Evolutionary conservation across 1,140 invertebrate species (phyloP).

Genomic region (Solen grandis): DNA sequence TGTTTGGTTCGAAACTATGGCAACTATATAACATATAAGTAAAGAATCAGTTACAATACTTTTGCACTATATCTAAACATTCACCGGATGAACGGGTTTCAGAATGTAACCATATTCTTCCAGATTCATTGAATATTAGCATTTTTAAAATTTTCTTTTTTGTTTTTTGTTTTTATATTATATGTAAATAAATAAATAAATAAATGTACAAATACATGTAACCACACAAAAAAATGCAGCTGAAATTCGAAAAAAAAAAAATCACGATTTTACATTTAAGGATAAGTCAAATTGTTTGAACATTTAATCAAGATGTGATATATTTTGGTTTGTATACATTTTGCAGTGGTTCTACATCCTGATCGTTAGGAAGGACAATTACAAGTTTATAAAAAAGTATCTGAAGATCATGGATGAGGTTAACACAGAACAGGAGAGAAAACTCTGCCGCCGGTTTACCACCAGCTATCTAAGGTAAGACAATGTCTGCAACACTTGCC

Average conservation of each 20-base stretch:
- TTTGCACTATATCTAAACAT: background rate
- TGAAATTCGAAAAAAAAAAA: too few relatives aligned
- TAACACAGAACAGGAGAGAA: slow-evolving; percentile 71
- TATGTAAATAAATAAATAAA: too few relatives aligned
- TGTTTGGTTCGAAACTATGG: too few relatives aligned
- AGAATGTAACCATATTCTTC: background rate
- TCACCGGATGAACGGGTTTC: background rate
- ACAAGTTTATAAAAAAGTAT: slow-evolving; percentile 72
- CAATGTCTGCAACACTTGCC: too few relatives aligned
- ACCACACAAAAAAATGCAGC: too few relatives aligned
- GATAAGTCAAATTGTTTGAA: too few relatives aligned
- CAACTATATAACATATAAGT: background rate
- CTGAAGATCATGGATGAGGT: slow-evolving; percentile 67
- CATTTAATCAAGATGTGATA: too few relatives aligned
- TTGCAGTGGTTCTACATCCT: slow-evolving; percentile 40
- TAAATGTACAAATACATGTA: too few relatives aligned
- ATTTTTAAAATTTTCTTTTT: too few relatives aligned
- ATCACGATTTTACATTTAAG: too few relatives aligned
- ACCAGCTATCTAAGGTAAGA: slow-evolving; percentile 71
- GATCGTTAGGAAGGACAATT: slow-evolving; percentile 35
- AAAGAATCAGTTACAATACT: background rate
- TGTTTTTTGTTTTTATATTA: too few relatives aligned
- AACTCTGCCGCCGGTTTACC: slow-evolving; percentile 71
- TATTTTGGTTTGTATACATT: slow-evolving; percentile 1
- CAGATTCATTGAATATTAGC: background rate